These are phyloP conservation scores for Antheraea yamamai DNA, from an alignment of 2,888 invertebrate genomes.

Conservation along the genomic window DNA sequence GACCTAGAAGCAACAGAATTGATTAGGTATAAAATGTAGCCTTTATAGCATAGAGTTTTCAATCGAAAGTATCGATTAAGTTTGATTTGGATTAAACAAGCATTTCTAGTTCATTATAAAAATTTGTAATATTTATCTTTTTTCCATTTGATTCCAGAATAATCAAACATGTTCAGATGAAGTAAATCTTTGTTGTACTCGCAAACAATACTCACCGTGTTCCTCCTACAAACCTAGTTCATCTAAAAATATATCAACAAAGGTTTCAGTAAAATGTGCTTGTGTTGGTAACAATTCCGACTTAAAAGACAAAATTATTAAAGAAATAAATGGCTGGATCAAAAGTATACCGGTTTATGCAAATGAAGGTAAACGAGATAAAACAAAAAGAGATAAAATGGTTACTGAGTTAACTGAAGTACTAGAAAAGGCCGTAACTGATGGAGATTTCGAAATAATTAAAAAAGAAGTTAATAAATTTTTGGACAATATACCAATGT, in stretches of 20 bases:
- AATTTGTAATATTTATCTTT: neutral
- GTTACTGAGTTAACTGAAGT: constrained; percentile 34
- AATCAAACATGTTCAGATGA: constrained; percentile 25
- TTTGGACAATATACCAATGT: constrained; percentile 46
- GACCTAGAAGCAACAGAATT: neutral
- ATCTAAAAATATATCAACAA: constrained; percentile 13
- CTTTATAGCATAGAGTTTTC: neutral
- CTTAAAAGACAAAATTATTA: constrained; percentile 6
- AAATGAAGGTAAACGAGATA: constrained; percentile 35
- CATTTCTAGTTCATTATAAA: neutral
- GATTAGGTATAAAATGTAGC: neutral
- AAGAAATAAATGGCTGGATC: constrained; percentile 43
- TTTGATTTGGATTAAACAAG: neutral
- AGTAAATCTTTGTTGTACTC: constrained; percentile 26
- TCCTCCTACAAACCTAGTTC: constrained; percentile 21
- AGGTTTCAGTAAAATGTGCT: neutral
- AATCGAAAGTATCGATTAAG: neutral
- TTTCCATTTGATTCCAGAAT: constrained; percentile 20
- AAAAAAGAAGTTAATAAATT: constrained; percentile 36
- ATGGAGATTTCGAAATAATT: constrained; percentile 35
- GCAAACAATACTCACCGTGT: constrained; percentile 31
- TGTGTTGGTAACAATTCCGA: constrained; percentile 3
- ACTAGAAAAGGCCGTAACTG: constrained; percentile 33
- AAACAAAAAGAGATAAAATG: constrained; percentile 33
- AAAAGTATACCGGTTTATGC: constrained; percentile 43